Base-by-base conservation (phyloP, 2,113 vertebrate genomes). In the Malurus cyaneus region DNA sequence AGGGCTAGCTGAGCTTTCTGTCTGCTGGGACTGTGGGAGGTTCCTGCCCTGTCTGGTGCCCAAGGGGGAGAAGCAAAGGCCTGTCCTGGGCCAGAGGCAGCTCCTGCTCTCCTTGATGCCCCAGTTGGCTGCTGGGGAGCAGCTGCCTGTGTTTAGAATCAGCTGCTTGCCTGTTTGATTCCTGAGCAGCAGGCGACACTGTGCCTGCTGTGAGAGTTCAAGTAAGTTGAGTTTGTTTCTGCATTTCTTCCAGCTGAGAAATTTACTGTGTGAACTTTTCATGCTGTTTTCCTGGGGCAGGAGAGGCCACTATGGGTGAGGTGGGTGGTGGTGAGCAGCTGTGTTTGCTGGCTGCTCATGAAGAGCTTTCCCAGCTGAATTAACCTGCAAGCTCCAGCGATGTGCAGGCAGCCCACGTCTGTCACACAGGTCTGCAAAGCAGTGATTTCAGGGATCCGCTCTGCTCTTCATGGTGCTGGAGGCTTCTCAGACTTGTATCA, bases 221-320 rank as follows among this genome's bases (percentile, higher is more conserved):
- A 80, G 83, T n/a, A 65, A 88, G 50, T 52, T 92, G 57, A 77
- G 66, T 94, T 96, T 92, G 96, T 90, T 95, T 96, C 82, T 95
- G 82, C 80, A 62, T 88, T 90, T 83, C 59, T 74, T 90, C 88
- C 91, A 92, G 93, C 91, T 94, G 91, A 94, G 86, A 90, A 80
- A 83, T 86, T 74, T 53, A 41, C 66, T 90, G 61, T 0, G 3
- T 86, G 91, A 96, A 90, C 62, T 90, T 95, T 86, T 88, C 44
- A 82, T 93, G 66, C 82, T 77, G 62, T 64, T 80, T 81, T 83
- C 46, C 69, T 41, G 46, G 62, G 53, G 93, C 54, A 60, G 59
- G 36, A 72, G 67, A 91, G 60, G 78, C 52, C 5, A 1, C 1
- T 14, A 59, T 18, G 14, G 28, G 42, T 3, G 18, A 72, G 31